Evolutionary conservation across 1,140 invertebrate species (phyloP), one percentile per base, ranked within the genome.

Genomic region (Drosophila pruinosa): DNA sequence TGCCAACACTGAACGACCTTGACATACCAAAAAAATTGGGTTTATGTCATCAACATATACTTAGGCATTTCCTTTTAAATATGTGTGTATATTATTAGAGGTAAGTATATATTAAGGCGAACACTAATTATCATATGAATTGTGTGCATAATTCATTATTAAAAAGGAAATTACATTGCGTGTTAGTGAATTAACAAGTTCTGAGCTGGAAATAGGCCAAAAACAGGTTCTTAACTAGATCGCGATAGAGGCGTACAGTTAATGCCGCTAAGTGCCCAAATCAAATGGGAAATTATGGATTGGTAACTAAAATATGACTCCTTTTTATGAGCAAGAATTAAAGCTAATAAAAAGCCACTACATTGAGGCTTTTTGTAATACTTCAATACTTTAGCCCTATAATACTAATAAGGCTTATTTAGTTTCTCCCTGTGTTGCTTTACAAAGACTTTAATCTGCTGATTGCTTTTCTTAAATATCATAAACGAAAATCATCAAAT

Each of bases 141-240:
- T 65, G 61, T 52, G 58, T 57, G 43, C 48, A 68, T 65, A 61
- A 64, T 48, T 53, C 52, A 56, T 64, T 77, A 77, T 68, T 58
- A 48, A 67, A 71, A 38, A 52, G 76, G 73, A 85, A 77, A 77
- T 85, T 70, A 74, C 77, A 53, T 80, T 80, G 81, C 82, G 80
- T 85, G 80, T 74, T 64, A 3, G 41, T 64, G 54, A 72, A 72
- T 77, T 86, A 74, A 61, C 78, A 77, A 61, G 41, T 59, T 78
- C 17, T 34, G 12, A 26, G 3, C 14, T 2, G 12, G 19, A 28
- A 48, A 58, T 41, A 17, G 10, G 17, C n/a, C 50, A 31, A 31
- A 48, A 31, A 36, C 31, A 53, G 56, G 50, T 36, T 17, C 17
- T 47, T 26, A 58, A 67, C 36, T 17, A 21, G 65, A 69, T 62